Base-by-base conservation (phyloP, 2,113 vertebrate species). In the Holacanthus passer region DNA sequence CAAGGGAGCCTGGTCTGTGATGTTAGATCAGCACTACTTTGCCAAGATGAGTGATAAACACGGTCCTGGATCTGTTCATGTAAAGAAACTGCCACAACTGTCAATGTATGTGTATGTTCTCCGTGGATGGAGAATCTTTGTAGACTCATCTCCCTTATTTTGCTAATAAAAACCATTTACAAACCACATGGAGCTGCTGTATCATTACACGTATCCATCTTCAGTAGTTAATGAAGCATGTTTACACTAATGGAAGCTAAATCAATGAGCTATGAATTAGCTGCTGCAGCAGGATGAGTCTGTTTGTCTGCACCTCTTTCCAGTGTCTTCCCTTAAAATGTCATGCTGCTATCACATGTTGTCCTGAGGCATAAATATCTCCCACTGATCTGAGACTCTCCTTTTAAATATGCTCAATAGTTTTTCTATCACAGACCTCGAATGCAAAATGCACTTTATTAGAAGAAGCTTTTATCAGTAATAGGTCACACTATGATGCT, bases 151-250 rank as follows among this genome's bases (percentile, higher is more conserved):
- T 94, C 91, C 90, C 92, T 95, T 95, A 96, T 96, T 96, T 96
- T 96, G 95, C 93, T 95, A 96, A 96, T 96, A 95, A 96, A 96
- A 95, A 91, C 17, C 87, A 92, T 93, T 93, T 93, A 89, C 93
- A 92, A 93, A 92, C 77, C 77, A 83, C 2, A 2, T 31, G 24
- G 35, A 32, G 32, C 63, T 17, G 53, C 20, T 48, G n/a, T 64
- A 2, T 77, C 24, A 7, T 83, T 87, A 10, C 7, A 8, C 12
- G 8, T 11, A 17, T 35, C 9, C 1, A 39, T 24, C 24, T 16
- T 29, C 19, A 27, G 17, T 37, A 22, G 22, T n/a, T 64, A 39
- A 47, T 58, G 24, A 55, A 53, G 32, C 37, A 32, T 56, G 20
- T 64, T 14, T 37, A 55, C 24, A 39, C 47, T 22, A 39, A 55